Percentiles rank a stretch among this genome's conserved stretches.
These are phyloP conservation scores for Nemotelus nigrinus DNA, from an alignment of 2,888 invertebrate genomes.

Conservation along the genomic window DNA sequence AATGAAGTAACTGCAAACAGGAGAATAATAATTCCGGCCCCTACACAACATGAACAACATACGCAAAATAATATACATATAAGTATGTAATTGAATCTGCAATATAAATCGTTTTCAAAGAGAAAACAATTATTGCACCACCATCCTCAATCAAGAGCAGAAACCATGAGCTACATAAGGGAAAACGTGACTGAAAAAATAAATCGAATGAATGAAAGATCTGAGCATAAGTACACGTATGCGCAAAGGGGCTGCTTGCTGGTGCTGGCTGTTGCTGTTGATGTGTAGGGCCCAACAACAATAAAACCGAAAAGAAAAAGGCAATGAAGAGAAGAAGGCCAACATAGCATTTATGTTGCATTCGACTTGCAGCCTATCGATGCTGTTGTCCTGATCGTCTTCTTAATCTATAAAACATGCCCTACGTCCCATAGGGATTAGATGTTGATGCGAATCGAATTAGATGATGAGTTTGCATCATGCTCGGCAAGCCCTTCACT, in stretches of 20 bases:
- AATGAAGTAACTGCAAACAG: no score
- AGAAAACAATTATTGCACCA: no score
- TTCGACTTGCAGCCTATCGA: constrained; percentile 47
- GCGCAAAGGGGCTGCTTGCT: neutral
- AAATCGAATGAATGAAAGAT: constrained; percentile 5
- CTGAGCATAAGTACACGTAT: constrained; percentile 15
- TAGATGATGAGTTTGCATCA: no score
- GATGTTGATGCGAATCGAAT: neutral
- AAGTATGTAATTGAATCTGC: no score
- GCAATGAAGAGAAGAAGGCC: constrained; percentile 7
- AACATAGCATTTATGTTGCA: constrained; percentile 43
- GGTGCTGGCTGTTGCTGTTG: neutral
- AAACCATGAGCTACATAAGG: constrained; percentile 10
- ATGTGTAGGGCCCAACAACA: neutral
- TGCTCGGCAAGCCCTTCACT: neutral
- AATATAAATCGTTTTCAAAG: no score
- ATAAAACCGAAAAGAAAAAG: constrained; percentile 11
- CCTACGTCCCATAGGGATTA: constrained; percentile 50
- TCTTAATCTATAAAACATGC: constrained; percentile 64
- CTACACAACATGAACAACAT: no score
- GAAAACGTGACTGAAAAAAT: neutral
- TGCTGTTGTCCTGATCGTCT: constrained; percentile 61
- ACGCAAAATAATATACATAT: no score
- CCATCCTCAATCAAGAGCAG: no score
- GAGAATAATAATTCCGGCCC: no score